phyloP scores from a whole-genome alignment of 2,797 vertebrate genomes.

The Rachycentron canadum region DNA sequence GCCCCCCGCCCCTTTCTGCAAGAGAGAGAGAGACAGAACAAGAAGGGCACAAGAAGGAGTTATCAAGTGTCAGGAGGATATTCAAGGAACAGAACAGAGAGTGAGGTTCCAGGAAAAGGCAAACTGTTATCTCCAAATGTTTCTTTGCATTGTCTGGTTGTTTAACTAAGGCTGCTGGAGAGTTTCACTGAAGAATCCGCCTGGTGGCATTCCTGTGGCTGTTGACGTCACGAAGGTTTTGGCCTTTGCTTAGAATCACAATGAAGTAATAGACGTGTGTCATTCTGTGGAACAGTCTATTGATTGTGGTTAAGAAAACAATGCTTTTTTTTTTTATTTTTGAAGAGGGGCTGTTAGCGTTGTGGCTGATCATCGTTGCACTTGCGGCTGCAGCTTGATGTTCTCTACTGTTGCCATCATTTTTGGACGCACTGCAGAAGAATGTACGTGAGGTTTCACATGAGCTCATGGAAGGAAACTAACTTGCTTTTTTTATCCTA shows the following conservation, averaged over 20 bases:
- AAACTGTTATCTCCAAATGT: slow-evolving; percentile 71
- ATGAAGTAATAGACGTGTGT: slow-evolving; percentile 78
- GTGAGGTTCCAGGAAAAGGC: slow-evolving; percentile 70
- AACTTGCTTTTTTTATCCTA: slow-evolving; percentile 42
- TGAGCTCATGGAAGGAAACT: slow-evolving; percentile 76
- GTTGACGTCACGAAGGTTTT: slow-evolving; percentile 77
- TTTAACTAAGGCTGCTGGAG: slow-evolving; percentile 72
- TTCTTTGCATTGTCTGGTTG: slow-evolving; percentile 78
- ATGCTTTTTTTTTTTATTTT: slow-evolving; percentile 57
- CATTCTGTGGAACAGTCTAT: slow-evolving; percentile 69
- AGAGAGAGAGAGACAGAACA: slow-evolving; percentile 11
- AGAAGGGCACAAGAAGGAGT: slow-evolving; percentile 35
- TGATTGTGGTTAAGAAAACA: slow-evolving; percentile 79
- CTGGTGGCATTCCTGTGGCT: slow-evolving; percentile 82
- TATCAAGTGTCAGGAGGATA: slow-evolving; percentile 62
- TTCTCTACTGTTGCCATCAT: slow-evolving; percentile 53
- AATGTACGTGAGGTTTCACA: slow-evolving; percentile 71
- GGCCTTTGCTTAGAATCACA: slow-evolving; percentile 74
- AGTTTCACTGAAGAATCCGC: slow-evolving; percentile 75
- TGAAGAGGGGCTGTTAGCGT: slow-evolving; percentile 63
- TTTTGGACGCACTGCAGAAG: slow-evolving; percentile 61
- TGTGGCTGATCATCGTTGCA: slow-evolving; percentile 71
- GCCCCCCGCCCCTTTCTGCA: slow-evolving; percentile 2
- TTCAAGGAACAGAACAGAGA: slow-evolving; percentile 28
- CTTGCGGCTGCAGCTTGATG: slow-evolving; percentile 67